Evolutionary conservation across 2,888 invertebrate species (phyloP), one percentile per base, ranked within the genome.

Genomic region (Ecliptopera silaceata): DNA sequence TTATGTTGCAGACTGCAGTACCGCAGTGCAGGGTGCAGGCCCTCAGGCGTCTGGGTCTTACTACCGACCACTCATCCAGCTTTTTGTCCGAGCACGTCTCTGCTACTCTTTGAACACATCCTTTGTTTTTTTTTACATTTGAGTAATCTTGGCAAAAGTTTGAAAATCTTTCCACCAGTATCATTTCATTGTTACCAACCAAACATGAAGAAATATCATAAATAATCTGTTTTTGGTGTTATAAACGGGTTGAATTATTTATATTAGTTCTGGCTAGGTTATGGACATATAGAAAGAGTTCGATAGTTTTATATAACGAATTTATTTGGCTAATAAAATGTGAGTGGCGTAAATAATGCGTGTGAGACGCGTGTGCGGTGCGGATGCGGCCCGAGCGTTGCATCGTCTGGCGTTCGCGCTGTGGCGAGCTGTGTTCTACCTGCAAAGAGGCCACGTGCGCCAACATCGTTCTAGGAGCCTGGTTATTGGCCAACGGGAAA

Each of bases 351-450:
- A 31, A 13, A 32, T 63, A 74, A 86, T 88, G 90, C 79, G 81
- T 51, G 49, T 68, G 70, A 72, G 74, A 74, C 69, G 71, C 70
- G 71, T 71, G 59, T 70, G 69, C 50, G 86, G 86, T 56, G 85
- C 84, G 69, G 92, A 93, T 44, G 93, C 93, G 10, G 92, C 92
- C 65, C 92, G 93, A 56, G 88, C 95, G 66, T 86, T 95, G 61
- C 95, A 95, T 72, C 92, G 94, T 55, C 92, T 95, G 31, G 95
- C 95, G 34, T 95, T 95, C 74, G 95, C 95, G 26, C 90, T 95
- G 59, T 95, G 95, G 95, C 94, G 95, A 68, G 94, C 94, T 51
- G 94, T 95, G 39, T 93, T 95, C 77, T 93, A 95, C 75, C 92
- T 95, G 65, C 94, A 95, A 80, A 82, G 92, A 72, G 86, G 84